Base-by-base conservation (phyloP, 2,888 invertebrate genomes). In the Scaptomyza tumidula region DNA sequence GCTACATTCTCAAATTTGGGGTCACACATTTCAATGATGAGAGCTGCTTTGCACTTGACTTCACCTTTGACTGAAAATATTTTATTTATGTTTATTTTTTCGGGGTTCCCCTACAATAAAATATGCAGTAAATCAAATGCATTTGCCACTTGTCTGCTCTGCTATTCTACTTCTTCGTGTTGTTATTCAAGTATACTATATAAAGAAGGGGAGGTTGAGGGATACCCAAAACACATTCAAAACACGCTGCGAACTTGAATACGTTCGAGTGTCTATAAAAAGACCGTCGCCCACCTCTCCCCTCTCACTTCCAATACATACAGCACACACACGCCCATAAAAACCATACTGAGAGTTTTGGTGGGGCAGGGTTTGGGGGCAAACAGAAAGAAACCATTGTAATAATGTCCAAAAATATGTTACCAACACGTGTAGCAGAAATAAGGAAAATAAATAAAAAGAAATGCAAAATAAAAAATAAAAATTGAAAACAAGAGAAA, bases 351-450 rank as follows among this genome's bases (percentile, higher is more conserved):
- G 78, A 74, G 69, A 74, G 65, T 55, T 50, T 19, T 45, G 66
- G 45, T 33, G 62, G 53, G 16, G 11, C 16, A 13, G 31, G 45
- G 39, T 13, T 24, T 27, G 7, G 29, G 16, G 53, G 57, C 61
- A 53, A 48, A 62, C 69, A 73, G 72, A 81, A 71, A 60, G 66
- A 67, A 72, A 72, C 68, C 85, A 85, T 82, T 87, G 87, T 87
- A 85, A 84, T 84, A 86, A 85, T 85, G 78, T 82, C 85, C 82
- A 85, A 85, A 85, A 85, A 85, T 83, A 87, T 87, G 86, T 85
- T 86, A 64, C 85, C 80, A 80, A 85, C 86, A 85, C 86, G 85
- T 85, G 85, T 76, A 87, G 80, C 80, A 50, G 55, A 35, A 48
- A 69, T 53, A 75, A 27, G 61, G 27, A 35, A 33, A 71, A 69